A percentile compares a stretch with the other conserved stretches of the same genome.
Conservation (phyloP, 2,888 invertebrate genomes). For the Campaea margaritaria region DNA sequence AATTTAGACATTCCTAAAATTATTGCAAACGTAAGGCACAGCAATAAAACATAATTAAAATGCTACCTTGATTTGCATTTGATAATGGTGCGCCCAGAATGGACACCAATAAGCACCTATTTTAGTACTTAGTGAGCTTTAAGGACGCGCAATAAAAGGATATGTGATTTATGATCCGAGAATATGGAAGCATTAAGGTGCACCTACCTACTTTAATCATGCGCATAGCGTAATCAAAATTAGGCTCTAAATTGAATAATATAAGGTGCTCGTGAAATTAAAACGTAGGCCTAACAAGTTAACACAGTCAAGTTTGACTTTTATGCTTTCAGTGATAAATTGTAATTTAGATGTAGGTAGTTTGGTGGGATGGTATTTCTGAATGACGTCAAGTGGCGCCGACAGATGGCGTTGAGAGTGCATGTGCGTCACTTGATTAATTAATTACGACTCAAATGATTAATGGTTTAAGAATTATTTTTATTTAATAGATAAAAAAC, state of each 20-base stretch:
- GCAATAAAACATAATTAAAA: too few relatives aligned
- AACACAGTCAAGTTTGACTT: too few relatives aligned
- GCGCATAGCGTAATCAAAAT: not conserved
- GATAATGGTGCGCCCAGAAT: too few relatives aligned
- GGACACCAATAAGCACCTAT: too few relatives aligned
- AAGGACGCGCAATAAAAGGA: constrained; percentile 48
- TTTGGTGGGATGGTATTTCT: not conserved
- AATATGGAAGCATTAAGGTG: constrained; percentile 17
- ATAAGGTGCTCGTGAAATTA: too few relatives aligned
- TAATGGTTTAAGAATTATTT: too few relatives aligned
- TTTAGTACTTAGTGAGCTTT: constrained; percentile 43
- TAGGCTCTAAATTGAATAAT: constrained; percentile 21
- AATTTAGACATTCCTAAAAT: too few relatives aligned
- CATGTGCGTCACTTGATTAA: constrained; percentile 61
- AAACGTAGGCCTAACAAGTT: too few relatives aligned
- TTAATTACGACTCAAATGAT: constrained; percentile 45
- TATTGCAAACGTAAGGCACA: too few relatives aligned
- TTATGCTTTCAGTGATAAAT: not conserved
- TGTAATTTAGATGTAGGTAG: not conserved
- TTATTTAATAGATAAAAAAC: too few relatives aligned
- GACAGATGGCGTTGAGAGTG: constrained; percentile 64
- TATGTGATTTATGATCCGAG: constrained; percentile 45
- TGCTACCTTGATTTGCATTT: too few relatives aligned
- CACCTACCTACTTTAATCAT: constrained; percentile 3
- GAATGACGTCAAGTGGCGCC: constrained; percentile 56